phyloP scores from a whole-genome alignment of 2,888 invertebrate species.

The Lydus trimaculatus region DNA sequence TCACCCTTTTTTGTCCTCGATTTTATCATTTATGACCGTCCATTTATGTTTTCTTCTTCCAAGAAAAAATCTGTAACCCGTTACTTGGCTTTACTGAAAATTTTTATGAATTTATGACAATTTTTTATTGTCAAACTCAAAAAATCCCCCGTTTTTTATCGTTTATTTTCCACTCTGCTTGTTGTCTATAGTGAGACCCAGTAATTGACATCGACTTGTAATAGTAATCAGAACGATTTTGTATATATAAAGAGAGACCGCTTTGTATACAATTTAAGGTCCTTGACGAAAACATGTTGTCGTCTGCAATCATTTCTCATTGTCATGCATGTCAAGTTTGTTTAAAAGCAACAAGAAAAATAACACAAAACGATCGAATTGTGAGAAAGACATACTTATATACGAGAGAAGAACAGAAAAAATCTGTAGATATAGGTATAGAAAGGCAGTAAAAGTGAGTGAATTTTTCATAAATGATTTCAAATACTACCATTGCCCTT shows the following conservation, averaged over 20 bases:
- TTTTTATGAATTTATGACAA: not conserved
- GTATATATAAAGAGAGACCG: not conserved
- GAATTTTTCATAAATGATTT: constrained; percentile 64
- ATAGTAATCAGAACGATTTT: not conserved
- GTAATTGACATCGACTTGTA: not conserved
- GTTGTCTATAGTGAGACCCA: no score
- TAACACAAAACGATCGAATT: no score
- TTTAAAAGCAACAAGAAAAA: not conserved
- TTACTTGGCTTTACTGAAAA: not conserved
- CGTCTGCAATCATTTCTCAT: constrained; percentile 9
- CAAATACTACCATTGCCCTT: constrained; percentile 51
- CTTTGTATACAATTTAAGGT: not conserved
- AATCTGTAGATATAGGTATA: constrained; percentile 13
- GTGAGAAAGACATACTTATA: not conserved
- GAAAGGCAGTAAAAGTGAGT: constrained; percentile 55
- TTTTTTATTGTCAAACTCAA: no score
- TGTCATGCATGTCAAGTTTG: constrained; percentile 8
- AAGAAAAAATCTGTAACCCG: no score
- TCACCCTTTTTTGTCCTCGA: not conserved
- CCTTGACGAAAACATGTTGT: constrained; percentile 13
- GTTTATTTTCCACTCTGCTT: no score
- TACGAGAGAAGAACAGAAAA: constrained; percentile 33
- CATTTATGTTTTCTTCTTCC: no score
- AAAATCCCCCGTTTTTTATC: no score
- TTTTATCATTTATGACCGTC: not conserved